A percentile compares a stretch with the other conserved stretches of the same genome.
Conservation (phyloP, 2,888 invertebrate species). For the Allygus modestus region DNA sequence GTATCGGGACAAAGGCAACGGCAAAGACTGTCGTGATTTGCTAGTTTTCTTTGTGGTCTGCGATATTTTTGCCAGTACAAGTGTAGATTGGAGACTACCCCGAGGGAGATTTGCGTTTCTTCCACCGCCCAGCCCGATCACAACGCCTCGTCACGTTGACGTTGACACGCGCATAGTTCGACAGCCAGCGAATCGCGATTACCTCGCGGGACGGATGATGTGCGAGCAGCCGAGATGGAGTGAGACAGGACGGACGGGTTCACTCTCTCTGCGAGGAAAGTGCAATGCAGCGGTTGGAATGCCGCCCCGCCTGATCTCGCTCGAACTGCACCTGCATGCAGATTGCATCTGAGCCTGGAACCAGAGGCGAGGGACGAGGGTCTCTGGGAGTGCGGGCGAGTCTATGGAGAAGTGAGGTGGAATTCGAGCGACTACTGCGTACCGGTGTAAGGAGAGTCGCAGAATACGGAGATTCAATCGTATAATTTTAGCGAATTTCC, state of each 20-base stretch:
- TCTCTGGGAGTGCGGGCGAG: too few species aligned
- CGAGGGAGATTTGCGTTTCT: too few species aligned
- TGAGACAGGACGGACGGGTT: not conserved
- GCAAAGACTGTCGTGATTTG: not conserved
- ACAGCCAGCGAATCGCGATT: not conserved
- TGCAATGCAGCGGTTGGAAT: conserved; percentile 42
- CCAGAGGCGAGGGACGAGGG: too few species aligned
- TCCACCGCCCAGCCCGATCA: not conserved
- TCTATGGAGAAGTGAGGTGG: too few species aligned
- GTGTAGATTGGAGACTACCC: too few species aligned
- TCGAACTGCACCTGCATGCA: conserved; percentile 6
- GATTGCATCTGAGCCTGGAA: not conserved
- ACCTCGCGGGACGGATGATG: not conserved
- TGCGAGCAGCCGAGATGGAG: conserved; percentile 5
- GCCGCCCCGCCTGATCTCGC: conserved; percentile 18
- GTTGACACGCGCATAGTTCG: not conserved
- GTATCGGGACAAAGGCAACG: not conserved
- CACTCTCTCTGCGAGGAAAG: conserved; percentile 52
- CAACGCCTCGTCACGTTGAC: not conserved
- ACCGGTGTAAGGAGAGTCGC: too few species aligned
- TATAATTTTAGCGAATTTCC: too few species aligned
- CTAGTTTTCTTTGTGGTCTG: not conserved
- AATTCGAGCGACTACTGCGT: too few species aligned
- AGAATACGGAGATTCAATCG: too few species aligned
- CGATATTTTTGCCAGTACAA: not conserved